These are phyloP conservation scores for Fringilla coelebs DNA, from an alignment of 2,797 vertebrate species.

Conservation along the genomic window DNA sequence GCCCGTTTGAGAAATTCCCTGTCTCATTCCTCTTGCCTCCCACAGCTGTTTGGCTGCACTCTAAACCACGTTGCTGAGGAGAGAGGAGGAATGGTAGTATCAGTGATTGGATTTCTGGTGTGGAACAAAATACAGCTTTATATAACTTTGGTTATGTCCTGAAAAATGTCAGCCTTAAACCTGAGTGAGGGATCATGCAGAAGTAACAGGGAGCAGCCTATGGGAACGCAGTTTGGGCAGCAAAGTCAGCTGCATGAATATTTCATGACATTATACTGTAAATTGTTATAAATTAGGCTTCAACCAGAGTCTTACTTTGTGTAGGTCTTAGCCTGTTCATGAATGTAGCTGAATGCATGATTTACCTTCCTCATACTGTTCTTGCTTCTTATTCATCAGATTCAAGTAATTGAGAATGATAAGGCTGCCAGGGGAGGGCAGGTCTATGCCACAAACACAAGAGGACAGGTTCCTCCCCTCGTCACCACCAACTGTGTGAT, in stretches of 20 bases:
- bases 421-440: constrained; percentile 81
- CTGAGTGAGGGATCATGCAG: background rate
- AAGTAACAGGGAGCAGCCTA: background rate
- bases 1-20: background rate
- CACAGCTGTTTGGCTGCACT: background rate
- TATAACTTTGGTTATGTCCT: background rate
- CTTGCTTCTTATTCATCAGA: constrained; percentile 74
- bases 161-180: background rate
- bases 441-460: constrained; percentile 83
- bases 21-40: background rate
- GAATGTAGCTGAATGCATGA: background rate
- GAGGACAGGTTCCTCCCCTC: constrained; percentile 92
- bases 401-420: constrained; percentile 92
- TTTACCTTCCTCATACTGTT: background rate
- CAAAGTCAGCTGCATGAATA: background rate
- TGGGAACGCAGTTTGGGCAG: background rate
- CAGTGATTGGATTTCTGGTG: background rate
- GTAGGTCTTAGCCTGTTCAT: background rate
- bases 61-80: background rate
- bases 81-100: background rate
- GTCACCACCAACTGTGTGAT: constrained; percentile 91
- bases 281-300: background rate
- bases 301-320: background rate
- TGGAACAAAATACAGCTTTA: background rate
- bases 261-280: background rate